Evolutionary conservation across 2,888 invertebrate genomes (phyloP), one percentile per base, ranked within the genome.

Genomic region (Drosophila nr. medialis): DNA sequence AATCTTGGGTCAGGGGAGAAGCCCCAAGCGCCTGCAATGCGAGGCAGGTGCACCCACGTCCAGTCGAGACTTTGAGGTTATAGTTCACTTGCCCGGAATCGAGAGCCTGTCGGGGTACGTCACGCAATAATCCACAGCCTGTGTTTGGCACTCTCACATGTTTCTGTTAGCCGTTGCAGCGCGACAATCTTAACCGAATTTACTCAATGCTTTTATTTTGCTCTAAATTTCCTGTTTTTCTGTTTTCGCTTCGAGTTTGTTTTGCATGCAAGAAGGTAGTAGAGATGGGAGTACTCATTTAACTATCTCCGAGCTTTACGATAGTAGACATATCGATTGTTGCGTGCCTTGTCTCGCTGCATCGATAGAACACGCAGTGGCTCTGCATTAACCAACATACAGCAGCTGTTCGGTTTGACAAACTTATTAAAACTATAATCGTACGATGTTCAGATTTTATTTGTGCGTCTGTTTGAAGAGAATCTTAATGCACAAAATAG

Each of bases 31-130:
- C 64, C 54, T 64, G 54, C 61, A 64, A 49, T 48, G 18, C 45
- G 40, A 55, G 70, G 89, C 83, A 89, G 89, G 88, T 89, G 83
- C 90, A 87, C 71, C 82, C 72, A 82, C 69, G 71, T 78, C 80
- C 64, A 55, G 48, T 62, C 7, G 55, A 53, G 67, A 38, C 71
- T 89, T 83, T 85, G 83, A 89, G 88, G 83, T 89, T 89, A 87
- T 81, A 79, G 65, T 75, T 75, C 40, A 63, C 55, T 89, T 75
- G 75, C 72, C 76, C 83, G 78, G 81, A 66, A 64, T 72, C 48
- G 21, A 45, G 40, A 40, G n/a, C 59, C 34, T 61, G 48, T 77
- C 45, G 64, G 53, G 65, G 80, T 69, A 67, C 63, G 69, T 66
- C 63, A 68, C 53, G 69, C 60, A 69, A 77, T 67, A 64, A 64